These are phyloP conservation scores for Plagodis dolabraria DNA, from an alignment of 2,888 invertebrate genomes.

Conservation along the genomic window DNA sequence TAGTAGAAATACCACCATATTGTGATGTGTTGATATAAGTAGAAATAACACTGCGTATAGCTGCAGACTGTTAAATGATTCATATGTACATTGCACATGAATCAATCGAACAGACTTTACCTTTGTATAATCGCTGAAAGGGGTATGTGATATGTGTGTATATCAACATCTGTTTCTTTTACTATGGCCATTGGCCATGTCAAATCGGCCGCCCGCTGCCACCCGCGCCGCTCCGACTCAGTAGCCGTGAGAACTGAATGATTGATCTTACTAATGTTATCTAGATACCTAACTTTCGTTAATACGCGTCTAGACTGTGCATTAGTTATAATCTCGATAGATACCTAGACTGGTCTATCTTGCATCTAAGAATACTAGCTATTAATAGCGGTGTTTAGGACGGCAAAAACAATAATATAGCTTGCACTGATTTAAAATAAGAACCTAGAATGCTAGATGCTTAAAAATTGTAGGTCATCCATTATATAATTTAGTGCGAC, in stretches of 20 bases:
- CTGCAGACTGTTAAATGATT: too few relatives aligned
- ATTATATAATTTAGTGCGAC: background rate
- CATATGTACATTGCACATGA: background rate
- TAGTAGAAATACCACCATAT: too few relatives aligned
- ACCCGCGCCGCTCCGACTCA: background rate
- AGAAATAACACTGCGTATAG: too few relatives aligned
- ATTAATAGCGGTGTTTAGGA: conserved; percentile 1
- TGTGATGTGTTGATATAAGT: background rate
- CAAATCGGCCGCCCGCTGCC: conserved; percentile 27
- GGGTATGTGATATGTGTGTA: conserved; percentile 38
- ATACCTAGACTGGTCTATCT: conserved; percentile 23
- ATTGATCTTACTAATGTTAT: conserved; percentile 76
- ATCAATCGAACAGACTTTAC: conserved; percentile 29
- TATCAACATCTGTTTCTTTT: conserved; percentile 25
- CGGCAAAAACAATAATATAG: background rate
- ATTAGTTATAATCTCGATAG: conserved; percentile 38
- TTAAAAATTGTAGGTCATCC: too few relatives aligned
- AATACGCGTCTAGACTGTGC: conserved; percentile 61
- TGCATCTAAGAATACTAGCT: conserved; percentile 1
- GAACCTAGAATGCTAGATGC: background rate
- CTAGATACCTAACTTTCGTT: conserved; percentile 55
- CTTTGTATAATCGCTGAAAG: conserved; percentile 34
- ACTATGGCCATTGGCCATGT: background rate
- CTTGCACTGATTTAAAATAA: background rate
- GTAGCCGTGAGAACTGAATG: conserved; percentile 75